Conservation (phyloP, 1,140 invertebrate genomes). For the Philotrypesis tridentata region DNA sequence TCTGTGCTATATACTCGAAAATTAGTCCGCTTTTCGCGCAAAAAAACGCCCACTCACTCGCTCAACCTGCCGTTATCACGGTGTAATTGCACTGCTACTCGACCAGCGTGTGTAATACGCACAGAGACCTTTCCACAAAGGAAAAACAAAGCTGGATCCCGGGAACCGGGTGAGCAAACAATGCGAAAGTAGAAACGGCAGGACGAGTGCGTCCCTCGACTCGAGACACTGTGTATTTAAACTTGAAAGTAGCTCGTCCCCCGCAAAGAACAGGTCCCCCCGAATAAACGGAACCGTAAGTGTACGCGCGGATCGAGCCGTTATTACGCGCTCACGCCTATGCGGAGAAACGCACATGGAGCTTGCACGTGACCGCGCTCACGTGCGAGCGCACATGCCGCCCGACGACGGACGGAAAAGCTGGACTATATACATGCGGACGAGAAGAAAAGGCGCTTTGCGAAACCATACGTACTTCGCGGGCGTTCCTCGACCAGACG, state of each 20-base stretch:
- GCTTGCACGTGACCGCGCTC: constrained; percentile 11
- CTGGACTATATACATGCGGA: background rate
- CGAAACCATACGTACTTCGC: background rate
- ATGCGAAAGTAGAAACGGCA: too few relatives aligned
- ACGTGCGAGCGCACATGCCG: constrained; percentile 16
- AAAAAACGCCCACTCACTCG: background rate
- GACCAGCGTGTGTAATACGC: too few relatives aligned
- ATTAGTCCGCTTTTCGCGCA: background rate
- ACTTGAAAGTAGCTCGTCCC: too few relatives aligned
- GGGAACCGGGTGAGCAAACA: background rate
- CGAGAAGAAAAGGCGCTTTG: background rate
- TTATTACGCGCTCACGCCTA: too few relatives aligned
- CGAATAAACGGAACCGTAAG: constrained; percentile 27
- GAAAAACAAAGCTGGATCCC: too few relatives aligned
- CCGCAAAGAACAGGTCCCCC: background rate
- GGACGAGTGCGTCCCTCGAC: too few relatives aligned
- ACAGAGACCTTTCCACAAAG: background rate
- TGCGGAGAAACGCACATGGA: background rate
- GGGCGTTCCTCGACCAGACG: constrained; percentile 9
- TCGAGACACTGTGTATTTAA: too few relatives aligned
- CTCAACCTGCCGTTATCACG: background rate
- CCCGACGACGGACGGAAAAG: background rate
- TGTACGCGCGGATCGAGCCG: background rate
- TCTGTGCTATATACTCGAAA: background rate
- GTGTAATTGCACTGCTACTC: background rate